Evolutionary conservation across 2,888 invertebrate species (phyloP).

Genomic region (Drepana falcataria): DNA sequence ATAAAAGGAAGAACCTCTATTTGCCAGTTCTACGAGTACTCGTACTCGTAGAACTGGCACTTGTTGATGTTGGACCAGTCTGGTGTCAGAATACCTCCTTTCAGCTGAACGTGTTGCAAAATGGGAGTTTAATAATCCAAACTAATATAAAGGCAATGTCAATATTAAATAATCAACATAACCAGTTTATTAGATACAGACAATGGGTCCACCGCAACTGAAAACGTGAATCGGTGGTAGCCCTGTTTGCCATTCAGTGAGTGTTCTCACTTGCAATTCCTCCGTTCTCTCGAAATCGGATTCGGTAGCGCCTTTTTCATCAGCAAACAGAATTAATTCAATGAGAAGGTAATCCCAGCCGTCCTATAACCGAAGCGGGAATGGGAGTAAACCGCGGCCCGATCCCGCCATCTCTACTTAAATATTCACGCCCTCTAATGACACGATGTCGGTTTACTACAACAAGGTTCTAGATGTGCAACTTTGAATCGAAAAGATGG

Average conservation of each 20-base stretch:
- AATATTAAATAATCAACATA: not conserved
- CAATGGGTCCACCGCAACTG: not conserved
- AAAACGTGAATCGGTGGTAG: not conserved
- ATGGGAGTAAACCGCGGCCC: slow-evolving; percentile 48
- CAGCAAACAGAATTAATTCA: slow-evolving; percentile 62
- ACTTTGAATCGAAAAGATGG: slow-evolving; percentile 23
- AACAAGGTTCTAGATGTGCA: slow-evolving; percentile 50
- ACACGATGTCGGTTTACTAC: slow-evolving; percentile 56
- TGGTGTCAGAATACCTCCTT: too few species aligned
- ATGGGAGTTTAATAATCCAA: too few species aligned
- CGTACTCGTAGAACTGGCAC: too few species aligned
- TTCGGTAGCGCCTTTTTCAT: slow-evolving; percentile 48
- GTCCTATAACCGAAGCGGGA: slow-evolving; percentile 53
- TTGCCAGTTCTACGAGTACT: too few species aligned
- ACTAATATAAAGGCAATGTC: not conserved
- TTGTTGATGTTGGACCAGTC: too few species aligned
- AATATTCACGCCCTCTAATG: slow-evolving; percentile 74
- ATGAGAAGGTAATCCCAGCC: slow-evolving; percentile 62
- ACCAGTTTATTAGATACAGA: not conserved
- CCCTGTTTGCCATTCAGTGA: slow-evolving; percentile 1
- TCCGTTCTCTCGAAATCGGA: slow-evolving; percentile 31
- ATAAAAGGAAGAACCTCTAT: too few species aligned
- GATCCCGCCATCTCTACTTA: slow-evolving; percentile 60
- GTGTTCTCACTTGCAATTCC: slow-evolving; percentile 21
- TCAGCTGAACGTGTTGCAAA: too few species aligned